Base-by-base conservation (phyloP, 2,888 invertebrate species). In the Chirona hameri region DNA sequence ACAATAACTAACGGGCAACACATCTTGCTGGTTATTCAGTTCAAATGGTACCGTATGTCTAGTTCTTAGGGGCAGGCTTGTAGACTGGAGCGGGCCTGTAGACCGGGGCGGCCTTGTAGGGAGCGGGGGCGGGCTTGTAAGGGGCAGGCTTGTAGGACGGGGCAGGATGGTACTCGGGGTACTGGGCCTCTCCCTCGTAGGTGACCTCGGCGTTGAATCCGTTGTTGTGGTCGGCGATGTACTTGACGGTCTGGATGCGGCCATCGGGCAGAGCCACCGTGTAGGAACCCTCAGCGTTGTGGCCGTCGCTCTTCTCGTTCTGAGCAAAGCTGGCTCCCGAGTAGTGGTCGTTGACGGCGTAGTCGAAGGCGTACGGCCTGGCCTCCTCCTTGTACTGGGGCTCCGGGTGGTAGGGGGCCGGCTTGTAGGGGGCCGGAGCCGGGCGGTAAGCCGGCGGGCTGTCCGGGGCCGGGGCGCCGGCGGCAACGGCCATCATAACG, bases 131-230 rank as follows among this genome's bases (percentile, higher is more conserved):
- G 72, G 72, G 72, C 18, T 72, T 31, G 72, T 72, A 72, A 18
- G 72, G 18, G 72, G 72, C 72, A 18, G 72, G 72, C 29, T 72
- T 29, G 72, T 72, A n/a, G n/a, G n/a, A n/a, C n/a, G n/a, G n/a
- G n/a, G n/a, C n/a, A n/a, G n/a, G n/a, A n/a, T n/a, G n/a, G n/a
- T 7, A 81, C 86, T 85, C 81, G 88, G 89, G n/a, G 86, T 92
- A 93, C 39, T 88, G 89, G 0, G 93, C 92, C 84, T 92, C 91
- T 0, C 93, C n/a, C 86, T 93, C 93, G 87, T 94, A 94, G 84
- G 91, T 90, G 14, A 95, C 95, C 89, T 95, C 94, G 85, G 96
- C 96, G 87, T 95, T 94, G 89, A 94, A 96, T 57, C 96, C 96
- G 86, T 93, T 94, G 88, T 94, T 12, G 95, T 95, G 95, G 87